Base-by-base conservation (phyloP, 2,797 vertebrate genomes). In the Percopsis omiscomaycus region DNA sequence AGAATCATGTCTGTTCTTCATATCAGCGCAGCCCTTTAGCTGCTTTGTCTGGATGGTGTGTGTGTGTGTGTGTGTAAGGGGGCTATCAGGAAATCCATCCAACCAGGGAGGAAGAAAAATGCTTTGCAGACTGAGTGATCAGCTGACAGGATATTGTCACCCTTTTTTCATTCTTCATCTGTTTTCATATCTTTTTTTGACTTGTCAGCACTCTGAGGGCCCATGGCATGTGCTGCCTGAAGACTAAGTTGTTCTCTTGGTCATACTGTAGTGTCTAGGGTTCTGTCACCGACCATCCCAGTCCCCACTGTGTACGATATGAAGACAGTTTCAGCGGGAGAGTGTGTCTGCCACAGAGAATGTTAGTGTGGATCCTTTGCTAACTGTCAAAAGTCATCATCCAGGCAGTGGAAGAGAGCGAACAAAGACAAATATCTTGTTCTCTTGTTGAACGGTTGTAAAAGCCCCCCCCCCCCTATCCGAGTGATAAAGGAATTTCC, bases 401-500 rank as follows among this genome's bases (percentile, higher is more conserved):
- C 28, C 28, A 13, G 13, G 8, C 22, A 54, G 22, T 54, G 27
- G 11, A 13, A 5, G 22, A 28, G 37, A 42, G 37, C 9, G 37
- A 42, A 42, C 37, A 42, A 42, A 42, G 9, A 9, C 37, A 42
- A 6, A 42, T 9, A 42, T 42, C 37, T 42, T 42, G 37, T 42
- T 64, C 13, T 30, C 0, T 16, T 47, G 28, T 77, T 67, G 0
- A 0, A 80, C 68, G 44, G 54, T 66, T 48, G 64, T 58, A 49
- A 47, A 55, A 15, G 11, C 54, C 30, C 46, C 50, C 61, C 47
- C 53, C 16, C 59, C 59, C 30, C 60, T 54, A 22, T 51, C 44
- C 69, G 61, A 1, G 2, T 49, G 16, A 50, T 61, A 59, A 62
- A 84, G 73, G 71, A 78, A 78, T 84, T 77, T 87, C 76, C 77